Base-by-base conservation (phyloP, 1,140 invertebrate genomes). In the Nilaparvata lugens region DNA sequence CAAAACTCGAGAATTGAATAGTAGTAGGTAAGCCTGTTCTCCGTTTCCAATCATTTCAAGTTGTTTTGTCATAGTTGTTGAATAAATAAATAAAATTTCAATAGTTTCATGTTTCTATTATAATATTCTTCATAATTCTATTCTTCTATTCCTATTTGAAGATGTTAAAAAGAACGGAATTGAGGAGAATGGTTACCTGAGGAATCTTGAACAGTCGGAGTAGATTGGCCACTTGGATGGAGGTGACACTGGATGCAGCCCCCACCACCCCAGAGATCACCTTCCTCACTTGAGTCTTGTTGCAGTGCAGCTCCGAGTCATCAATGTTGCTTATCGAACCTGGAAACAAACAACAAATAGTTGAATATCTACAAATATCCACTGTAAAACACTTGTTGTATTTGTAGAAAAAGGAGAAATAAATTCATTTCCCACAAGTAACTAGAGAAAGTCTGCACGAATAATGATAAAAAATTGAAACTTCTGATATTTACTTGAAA, bases 181-280 rank as follows among this genome's bases (percentile, higher is more conserved):
- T n/a, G n/a, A n/a, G n/a, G n/a, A n/a, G n/a, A n/a, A n/a, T 28
- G 28, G 3, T 75, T 75, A 96, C 93, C 85, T 97, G 94, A 13
- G 95, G 94, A 73, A 97, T 97, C 72, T 89, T 90, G 75, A 97
- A 97, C 4, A 97, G 83, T 43, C 94, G 81, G 42, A 97, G 77
- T 52, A 97, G 80, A 80, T 96, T 97, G 38, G 94, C 93, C 19
- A 97, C 93, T 81, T 96, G 93, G 63, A 97, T 95, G 4, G 93
- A 96, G 13, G 93, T 97, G 40, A 96, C 93, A 67, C 91, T 94
- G 48, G 91, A 95, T 0, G 94, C 90, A 4, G 94, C 95, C 2
- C 92, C 94, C n/a, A 97, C 88, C 4, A 97, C 94, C 0, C 94
- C 95, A 2, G 92, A 92, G 66, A 97, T 96, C 14, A 95, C 88